Base-by-base conservation (phyloP, 1,140 invertebrate genomes). In the Portunus trituberculatus region DNA sequence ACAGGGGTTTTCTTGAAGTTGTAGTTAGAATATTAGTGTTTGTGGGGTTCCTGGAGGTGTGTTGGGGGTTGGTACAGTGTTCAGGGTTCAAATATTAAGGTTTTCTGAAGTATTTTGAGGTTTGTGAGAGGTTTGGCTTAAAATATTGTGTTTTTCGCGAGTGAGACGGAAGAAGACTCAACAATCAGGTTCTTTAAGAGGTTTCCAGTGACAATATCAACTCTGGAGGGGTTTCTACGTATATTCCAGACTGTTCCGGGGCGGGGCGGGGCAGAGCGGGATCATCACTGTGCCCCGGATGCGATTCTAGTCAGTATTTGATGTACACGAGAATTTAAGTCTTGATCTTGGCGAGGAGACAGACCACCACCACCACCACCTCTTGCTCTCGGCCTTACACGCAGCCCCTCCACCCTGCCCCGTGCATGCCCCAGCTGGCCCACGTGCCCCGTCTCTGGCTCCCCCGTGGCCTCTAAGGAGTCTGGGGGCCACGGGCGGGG, bases 241-340 rank as follows among this genome's bases (percentile, higher is more conserved):
- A n/a, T 28, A 46, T 89, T n/a, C 29, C 10, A 25, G 59, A 20
- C n/a, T 39, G n/a, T 25, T 82, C 29, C 25, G 16, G 28, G 20
- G 46, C 6, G 14, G 82, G 16, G 31, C 28, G 8, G 48, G 28
- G 39, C 14, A 20, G 31, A 16, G 16, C 29, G 25, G 20, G 2
- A 14, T 10, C 0, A 12, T 76, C 25, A 59, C 8, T 86, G 12
- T 10, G 82, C 29, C 16, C 91, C 87, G 28, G 32, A 90, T 46
- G 94, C 94, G n/a, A 95, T 95, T 14, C 94, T 76, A 29, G 94
- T 82, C 46, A 95, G 48, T 28, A 95, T 95, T 31, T 95, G 94
- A 52, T 95, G 94, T 45, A 95, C 91, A 6, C 91, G 94, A 7
- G 90, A 52, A 29, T 95, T 92, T 10, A 95, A 31, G 29, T 95